Evolutionary conservation across 2,113 vertebrate genomes (phyloP).

Genomic region (Scalopus aquaticus): DNA sequence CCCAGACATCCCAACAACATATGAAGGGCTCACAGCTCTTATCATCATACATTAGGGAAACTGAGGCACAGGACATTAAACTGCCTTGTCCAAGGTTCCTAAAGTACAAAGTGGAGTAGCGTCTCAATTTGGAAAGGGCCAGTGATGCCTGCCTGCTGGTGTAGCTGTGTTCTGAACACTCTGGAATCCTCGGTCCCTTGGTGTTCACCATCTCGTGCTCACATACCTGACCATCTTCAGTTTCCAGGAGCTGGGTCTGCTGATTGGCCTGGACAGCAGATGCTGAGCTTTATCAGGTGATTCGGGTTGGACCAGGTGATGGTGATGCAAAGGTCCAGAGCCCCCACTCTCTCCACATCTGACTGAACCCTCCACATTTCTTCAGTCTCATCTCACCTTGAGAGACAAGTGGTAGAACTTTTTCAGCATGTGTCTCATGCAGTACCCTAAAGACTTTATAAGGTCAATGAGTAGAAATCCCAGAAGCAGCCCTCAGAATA

Average conservation of each 20-base stretch:
- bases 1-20: not conserved
- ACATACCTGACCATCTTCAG: not conserved
- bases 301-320: not conserved
- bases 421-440: not conserved
- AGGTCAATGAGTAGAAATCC: not conserved
- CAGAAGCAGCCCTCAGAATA: not conserved
- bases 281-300: not conserved
- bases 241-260: not conserved
- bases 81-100: not conserved
- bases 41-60: not conserved
- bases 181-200: not conserved
- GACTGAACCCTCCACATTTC: not conserved
- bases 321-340: not conserved
- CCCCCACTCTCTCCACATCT: rapidly evolving
- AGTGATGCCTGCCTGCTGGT: not conserved
- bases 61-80: not conserved
- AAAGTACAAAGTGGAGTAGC: not conserved
- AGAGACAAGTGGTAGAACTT: not conserved
- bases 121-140: not conserved
- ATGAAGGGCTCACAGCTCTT: not conserved
- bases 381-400: not conserved
- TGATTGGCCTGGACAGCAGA: not conserved
- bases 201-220: not conserved
- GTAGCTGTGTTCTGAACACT: not conserved
- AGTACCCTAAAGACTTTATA: not conserved